phyloP scores from a whole-genome alignment of 2,113 vertebrate species.

The Sebastes schlegelii region DNA sequence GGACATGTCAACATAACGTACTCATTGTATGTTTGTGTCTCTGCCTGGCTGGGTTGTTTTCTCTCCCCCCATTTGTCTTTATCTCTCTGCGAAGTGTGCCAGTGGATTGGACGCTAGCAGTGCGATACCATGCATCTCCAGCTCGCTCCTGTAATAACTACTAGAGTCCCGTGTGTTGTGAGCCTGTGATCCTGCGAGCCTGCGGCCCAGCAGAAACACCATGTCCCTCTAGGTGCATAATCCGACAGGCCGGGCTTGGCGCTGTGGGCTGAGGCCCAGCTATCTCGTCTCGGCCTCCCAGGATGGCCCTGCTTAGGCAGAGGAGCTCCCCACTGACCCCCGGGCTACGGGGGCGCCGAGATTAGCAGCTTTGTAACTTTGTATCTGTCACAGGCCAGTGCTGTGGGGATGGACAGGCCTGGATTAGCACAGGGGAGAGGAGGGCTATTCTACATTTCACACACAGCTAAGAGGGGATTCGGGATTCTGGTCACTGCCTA shows the following conservation, averaged over 20 bases:
- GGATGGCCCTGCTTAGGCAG: conserved; percentile 75
- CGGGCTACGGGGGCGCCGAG: conserved; percentile 68
- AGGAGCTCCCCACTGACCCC: conserved; percentile 74
- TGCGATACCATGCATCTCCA: conserved; percentile 32
- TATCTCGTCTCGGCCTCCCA: conserved; percentile 68
- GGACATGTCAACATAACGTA: conserved; percentile 62
- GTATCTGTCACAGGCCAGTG: conserved; percentile 78
- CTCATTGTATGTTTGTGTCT: conserved; percentile 31
- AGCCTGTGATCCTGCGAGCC: conserved; percentile 58
- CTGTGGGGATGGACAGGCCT: conserved; percentile 67
- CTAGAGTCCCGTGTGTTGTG: conserved; percentile 37
- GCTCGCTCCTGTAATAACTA: conserved; percentile 39
- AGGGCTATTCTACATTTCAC: conserved; percentile 77
- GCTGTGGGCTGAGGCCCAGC: conserved; percentile 54
- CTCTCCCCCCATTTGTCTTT: conserved; percentile 8
- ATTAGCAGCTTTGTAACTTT: conserved; percentile 78
- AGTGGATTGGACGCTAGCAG: conserved; percentile 8
- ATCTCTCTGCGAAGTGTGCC: conserved; percentile 15
- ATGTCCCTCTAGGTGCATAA: conserved; percentile 70
- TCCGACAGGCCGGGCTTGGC: conserved; percentile 67
- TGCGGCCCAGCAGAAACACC: conserved; percentile 59
- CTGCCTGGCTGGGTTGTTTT: conserved; percentile 28
- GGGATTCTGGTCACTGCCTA: conserved; percentile 67
- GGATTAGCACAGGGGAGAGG: conserved; percentile 79
- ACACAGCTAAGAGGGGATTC: conserved; percentile 74